Percentiles rank a stretch among this genome's conserved stretches.
phyloP scores from a whole-genome alignment of 35 echinoderm and acorn worm species.

The Eucidaris tribuloides region DNA sequence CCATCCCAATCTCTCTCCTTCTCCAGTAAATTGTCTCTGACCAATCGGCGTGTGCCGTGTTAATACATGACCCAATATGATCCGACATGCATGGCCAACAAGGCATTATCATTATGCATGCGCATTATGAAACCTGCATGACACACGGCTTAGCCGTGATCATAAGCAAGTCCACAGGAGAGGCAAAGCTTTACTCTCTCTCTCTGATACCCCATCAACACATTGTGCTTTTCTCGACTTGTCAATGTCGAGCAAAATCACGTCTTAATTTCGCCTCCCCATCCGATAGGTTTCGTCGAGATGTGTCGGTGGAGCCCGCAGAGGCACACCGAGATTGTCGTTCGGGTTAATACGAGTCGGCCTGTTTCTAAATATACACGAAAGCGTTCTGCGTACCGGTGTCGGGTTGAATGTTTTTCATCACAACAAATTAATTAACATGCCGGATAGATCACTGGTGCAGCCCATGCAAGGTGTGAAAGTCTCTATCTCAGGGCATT shows the following conservation, averaged over 20 bases:
- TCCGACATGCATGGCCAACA: background rate
- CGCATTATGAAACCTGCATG: background rate
- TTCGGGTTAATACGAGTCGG: too few relatives aligned
- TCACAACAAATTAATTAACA: too few relatives aligned
- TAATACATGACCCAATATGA: background rate
- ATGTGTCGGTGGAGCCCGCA: background rate
- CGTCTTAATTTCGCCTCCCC: background rate
- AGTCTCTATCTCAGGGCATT: too few relatives aligned
- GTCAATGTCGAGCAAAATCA: background rate
- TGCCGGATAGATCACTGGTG: too few relatives aligned
- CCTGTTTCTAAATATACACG: too few relatives aligned
- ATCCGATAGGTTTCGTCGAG: background rate
- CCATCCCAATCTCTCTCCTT: background rate
- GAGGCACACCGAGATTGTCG: too few relatives aligned
- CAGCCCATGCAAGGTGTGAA: too few relatives aligned
- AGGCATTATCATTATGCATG: slow-evolving; percentile 4
- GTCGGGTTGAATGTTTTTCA: too few relatives aligned
- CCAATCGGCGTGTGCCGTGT: background rate
- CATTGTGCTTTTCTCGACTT: background rate
- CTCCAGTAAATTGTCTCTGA: background rate
- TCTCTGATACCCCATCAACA: background rate
- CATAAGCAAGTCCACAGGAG: background rate
- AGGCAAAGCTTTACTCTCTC: background rate
- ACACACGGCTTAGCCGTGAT: background rate
- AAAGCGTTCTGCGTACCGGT: too few relatives aligned